Evolutionary conservation across 2,113 vertebrate species (phyloP), one percentile per base, ranked within the genome.

Genomic region (Chaetodon auriga): DNA sequence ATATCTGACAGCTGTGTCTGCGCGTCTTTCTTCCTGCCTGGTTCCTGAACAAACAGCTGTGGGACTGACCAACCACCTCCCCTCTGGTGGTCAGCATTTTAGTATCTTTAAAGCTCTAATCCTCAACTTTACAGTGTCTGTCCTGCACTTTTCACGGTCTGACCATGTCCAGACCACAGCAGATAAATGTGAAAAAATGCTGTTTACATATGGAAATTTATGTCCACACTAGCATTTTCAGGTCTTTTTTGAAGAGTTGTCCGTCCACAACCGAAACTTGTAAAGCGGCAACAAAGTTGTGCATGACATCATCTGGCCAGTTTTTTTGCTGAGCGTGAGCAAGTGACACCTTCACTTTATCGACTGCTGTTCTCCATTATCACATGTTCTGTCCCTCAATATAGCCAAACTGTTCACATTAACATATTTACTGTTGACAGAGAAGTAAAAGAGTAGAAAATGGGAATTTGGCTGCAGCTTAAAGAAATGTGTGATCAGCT

Each of bases 101-200:
- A 88, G 46, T 88, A 88, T 90, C 89, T 91, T 68, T 69, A 75
- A 82, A 79, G 80, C 84, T 48, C 80, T 93, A 87, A 92, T 92
- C 90, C 87, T 84, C 78, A 78, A 85, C 87, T 83, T 82, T 58
- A 66, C 74, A 23, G 51, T 48, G 53, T 81, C 78, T 61, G 66
- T 72, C 79, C 85, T 68, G 85, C 77, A 72, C 68, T 51, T 82
- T 71, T 83, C 83, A 45, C 68, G 68, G 46, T 78, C 77, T 18
- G 66, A 78, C 81, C 90, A 58, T 87, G 85, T 77, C 78, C 81
- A 25, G 0, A 54, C 58, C 57, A 35, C 65, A 35, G 87, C 68
- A 55, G 88, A 88, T 88, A 69, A 61, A 68, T 30, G 69, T 75
- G 23, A 83, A 90, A 83, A 90, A 87, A 82, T 53, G 80, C 45